Conservation (phyloP, 1,140 invertebrate genomes). For the Ruditapes philippinarum region DNA sequence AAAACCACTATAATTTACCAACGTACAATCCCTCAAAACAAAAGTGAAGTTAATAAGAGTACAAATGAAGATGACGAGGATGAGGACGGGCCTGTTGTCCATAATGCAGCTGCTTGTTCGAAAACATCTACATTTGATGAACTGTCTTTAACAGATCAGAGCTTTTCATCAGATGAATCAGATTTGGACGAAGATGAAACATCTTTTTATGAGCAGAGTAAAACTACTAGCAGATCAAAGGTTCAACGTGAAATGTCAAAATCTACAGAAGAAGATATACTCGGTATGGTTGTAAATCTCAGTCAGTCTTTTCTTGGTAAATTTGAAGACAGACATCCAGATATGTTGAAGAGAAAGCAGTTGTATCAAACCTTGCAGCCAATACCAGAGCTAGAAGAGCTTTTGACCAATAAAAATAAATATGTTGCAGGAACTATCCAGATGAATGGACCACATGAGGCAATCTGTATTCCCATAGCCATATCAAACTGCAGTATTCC, state of each 20-base stretch:
- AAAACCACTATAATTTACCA: too few species aligned
- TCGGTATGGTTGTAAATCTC: neutral
- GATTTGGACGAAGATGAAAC: too few species aligned
- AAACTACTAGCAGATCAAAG: neutral
- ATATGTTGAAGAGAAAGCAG: neutral
- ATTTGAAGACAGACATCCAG: slow-evolving; percentile 12
- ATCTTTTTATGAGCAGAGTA: slow-evolving; percentile 37
- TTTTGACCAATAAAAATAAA: neutral
- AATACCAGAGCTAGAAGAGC: neutral
- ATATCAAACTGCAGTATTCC: neutral
- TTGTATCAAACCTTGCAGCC: neutral
- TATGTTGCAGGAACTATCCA: slow-evolving; percentile 71
- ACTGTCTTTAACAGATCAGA: too few species aligned
- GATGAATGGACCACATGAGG: slow-evolving; percentile 72
- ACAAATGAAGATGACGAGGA: too few species aligned
- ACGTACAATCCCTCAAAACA: too few species aligned
- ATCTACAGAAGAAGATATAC: neutral
- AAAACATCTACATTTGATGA: too few species aligned
- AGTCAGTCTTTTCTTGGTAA: neutral
- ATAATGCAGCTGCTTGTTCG: too few species aligned
- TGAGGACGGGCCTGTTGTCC: too few species aligned
- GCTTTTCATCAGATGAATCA: too few species aligned
- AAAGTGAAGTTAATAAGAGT: too few species aligned
- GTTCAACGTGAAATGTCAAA: too few species aligned
- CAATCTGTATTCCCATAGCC: slow-evolving; percentile 65